These are phyloP conservation scores for Mechanitis messenoides DNA, from an alignment of 2,888 invertebrate genomes.

Conservation along the genomic window DNA sequence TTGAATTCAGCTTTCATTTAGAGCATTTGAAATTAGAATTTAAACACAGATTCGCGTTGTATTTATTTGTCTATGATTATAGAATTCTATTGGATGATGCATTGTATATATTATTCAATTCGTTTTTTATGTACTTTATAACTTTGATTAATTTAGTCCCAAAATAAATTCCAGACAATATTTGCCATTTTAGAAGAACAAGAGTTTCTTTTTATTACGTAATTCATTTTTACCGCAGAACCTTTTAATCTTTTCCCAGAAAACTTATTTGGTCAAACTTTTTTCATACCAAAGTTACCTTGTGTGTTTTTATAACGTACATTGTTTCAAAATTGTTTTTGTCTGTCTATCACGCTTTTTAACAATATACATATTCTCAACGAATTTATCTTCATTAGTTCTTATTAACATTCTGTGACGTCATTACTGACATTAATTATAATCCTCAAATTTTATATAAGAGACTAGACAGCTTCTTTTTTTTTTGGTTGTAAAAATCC, in stretches of 20 bases:
- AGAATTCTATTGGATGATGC: too few relatives aligned
- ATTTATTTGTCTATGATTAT: too few relatives aligned
- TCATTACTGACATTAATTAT: too few relatives aligned
- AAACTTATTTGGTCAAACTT: slow-evolving; percentile 27
- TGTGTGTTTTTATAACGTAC: slow-evolving; percentile 29
- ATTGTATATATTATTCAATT: background rate
- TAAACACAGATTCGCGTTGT: too few relatives aligned
- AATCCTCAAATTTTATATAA: too few relatives aligned
- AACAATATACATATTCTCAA: background rate
- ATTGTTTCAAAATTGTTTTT: slow-evolving; percentile 29
- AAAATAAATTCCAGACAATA: background rate
- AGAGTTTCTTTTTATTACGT: slow-evolving; percentile 28
- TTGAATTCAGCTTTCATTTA: background rate
- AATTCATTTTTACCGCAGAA: slow-evolving; percentile 23
- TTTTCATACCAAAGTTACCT: slow-evolving; percentile 26
- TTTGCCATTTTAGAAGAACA: slow-evolving; percentile 7
- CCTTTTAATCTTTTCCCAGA: slow-evolving; percentile 29
- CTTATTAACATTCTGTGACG: too few relatives aligned
- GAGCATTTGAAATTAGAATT: background rate
- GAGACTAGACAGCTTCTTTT: too few relatives aligned
- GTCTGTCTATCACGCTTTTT: background rate
- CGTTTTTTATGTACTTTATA: background rate
- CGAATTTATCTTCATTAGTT: background rate
- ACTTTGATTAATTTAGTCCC: background rate
- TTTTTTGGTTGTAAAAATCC: too few relatives aligned